Evolutionary conservation across 2,113 vertebrate species (phyloP), one percentile per base, ranked within the genome.

Genomic region (Xenotilapia flavipinnis): DNA sequence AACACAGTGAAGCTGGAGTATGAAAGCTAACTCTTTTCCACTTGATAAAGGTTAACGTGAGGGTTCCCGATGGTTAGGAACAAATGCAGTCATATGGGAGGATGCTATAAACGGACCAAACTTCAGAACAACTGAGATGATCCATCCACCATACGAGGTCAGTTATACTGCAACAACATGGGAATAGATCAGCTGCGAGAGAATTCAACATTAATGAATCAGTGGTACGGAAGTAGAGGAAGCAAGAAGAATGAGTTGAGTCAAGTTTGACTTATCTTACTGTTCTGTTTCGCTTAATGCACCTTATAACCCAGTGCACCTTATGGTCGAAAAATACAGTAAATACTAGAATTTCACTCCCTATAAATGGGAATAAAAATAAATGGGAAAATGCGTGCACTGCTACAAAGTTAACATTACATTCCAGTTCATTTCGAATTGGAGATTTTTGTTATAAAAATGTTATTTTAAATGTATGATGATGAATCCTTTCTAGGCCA

Each of bases 1-100:
- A 15, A 0, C 3, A 58, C 7, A 58, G 23, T 28, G 13, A 58
- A 58, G 55, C 55, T 58, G 13, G 0, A 56, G 0, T 0, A 58
- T 58, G 13, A 2, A 58, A 1, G 55, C 55, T 28, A 58, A 1
- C 1, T 3, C 15, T 58, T 58, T 58, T 3, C 23, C 23, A 28
- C 55, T 58, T 9, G 13, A 28, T 9, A 58, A 58, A 58, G 2
- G 23, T 58, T 0, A 58, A 58, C 5, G 2, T 58, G 26, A 58
- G 55, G 3, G 55, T 17, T 58, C 26, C 26, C 0, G 2, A 31
- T 58, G 26, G 7, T 28, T 15, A 58, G 8, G 26, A 3, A 60
- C 8, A 60, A 60, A 60, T 58, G 5, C 14, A 58, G 1, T 58
- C 13, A 9, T 9, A 58, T 31, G 14, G 14, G 1, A 9, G 56